Percentiles rank a stretch among this genome's conserved stretches.
These are phyloP conservation scores for Perca fluviatilis DNA, from an alignment of 2,113 vertebrate genomes.

Conservation along the genomic window DNA sequence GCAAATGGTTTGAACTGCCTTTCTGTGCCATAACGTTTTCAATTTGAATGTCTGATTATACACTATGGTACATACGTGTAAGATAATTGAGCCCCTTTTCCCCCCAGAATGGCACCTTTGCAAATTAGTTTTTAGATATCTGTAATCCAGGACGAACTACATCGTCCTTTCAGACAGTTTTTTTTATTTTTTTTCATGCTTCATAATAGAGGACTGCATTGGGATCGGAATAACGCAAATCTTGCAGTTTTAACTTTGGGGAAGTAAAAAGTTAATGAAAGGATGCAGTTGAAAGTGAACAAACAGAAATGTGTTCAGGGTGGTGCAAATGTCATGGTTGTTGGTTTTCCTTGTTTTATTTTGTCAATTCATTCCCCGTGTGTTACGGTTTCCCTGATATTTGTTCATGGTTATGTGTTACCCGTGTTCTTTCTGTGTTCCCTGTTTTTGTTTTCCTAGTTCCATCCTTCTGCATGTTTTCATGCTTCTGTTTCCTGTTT, in stretches of 20 bases:
- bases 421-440: too few species aligned
- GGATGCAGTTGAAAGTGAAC: not conserved
- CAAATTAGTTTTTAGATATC: not conserved
- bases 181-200: not conserved
- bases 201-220: too few species aligned
- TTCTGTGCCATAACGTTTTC: not conserved
- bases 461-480: too few species aligned
- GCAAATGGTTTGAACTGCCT: constrained; percentile 1
- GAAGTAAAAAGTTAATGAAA: not conserved
- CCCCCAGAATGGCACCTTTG: not conserved
- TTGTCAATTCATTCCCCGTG: too few species aligned
- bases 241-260: too few species aligned
- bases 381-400: too few species aligned
- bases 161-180: not conserved
- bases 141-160: not conserved
- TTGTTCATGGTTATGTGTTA: too few species aligned
- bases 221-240: too few species aligned
- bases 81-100: not conserved
- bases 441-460: too few species aligned
- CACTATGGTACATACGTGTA: not conserved
- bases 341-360: too few species aligned
- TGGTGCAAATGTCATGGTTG: too few species aligned
- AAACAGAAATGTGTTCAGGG: not conserved
- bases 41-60: constrained; percentile 5
- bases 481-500: too few species aligned